Percentiles rank a stretch among this genome's conserved stretches.
phyloP scores from a whole-genome alignment of 2,113 vertebrate genomes.

The Oncorhynchus keta region DNA sequence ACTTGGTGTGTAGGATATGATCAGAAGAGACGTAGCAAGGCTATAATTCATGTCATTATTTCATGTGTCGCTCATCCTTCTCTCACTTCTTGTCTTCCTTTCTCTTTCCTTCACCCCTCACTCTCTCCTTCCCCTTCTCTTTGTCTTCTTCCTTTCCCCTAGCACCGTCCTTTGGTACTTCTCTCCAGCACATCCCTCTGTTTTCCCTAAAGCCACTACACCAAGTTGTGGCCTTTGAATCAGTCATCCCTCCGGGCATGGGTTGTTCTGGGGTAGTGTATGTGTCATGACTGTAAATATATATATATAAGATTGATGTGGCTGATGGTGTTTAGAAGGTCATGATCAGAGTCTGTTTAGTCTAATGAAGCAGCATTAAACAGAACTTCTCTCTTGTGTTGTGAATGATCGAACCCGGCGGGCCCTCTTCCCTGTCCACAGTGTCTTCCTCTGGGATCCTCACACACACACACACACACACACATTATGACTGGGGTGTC shows the following conservation, averaged over 20 bases:
- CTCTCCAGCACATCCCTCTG: neutral
- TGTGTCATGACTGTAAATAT: neutral
- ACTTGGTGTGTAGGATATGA: conserved; percentile 10
- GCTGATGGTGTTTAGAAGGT: neutral
- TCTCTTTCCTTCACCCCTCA: no score
- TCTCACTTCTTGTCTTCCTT: neutral
- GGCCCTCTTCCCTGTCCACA: neutral
- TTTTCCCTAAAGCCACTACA: neutral
- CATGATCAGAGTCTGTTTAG: neutral
- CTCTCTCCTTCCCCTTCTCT: no score
- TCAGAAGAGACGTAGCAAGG: neutral
- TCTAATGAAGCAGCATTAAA: neutral
- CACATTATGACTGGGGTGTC: neutral
- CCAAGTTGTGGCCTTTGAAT: conserved; percentile 1
- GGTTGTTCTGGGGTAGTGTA: neutral
- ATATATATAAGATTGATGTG: no score
- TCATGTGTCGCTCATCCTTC: neutral
- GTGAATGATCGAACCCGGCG: neutral
- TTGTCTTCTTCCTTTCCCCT: no score
- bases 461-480: no score
- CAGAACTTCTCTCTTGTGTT: neutral
- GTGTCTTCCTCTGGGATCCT: neutral
- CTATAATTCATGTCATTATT: conserved; percentile 3
- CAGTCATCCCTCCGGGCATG: neutral
- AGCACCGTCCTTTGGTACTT: neutral